phyloP scores from a whole-genome alignment of 2,888 invertebrate species.

The Limnephilus marmoratus region DNA sequence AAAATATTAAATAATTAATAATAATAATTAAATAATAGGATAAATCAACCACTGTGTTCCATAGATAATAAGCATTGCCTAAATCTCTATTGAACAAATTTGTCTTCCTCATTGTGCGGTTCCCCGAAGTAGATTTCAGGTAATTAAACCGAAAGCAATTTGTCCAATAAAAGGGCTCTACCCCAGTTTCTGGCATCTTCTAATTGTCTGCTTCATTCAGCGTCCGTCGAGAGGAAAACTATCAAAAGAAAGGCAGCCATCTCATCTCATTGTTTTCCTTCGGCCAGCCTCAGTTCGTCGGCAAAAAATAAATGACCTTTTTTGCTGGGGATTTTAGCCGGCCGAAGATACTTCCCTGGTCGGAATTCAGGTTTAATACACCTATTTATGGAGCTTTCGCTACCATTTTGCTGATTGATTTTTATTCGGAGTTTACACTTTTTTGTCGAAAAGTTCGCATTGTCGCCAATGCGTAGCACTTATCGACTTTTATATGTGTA shows the following conservation, averaged over 20 bases:
- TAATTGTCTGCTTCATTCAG: background rate
- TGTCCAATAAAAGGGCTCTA: constrained; percentile 2
- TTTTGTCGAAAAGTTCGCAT: background rate
- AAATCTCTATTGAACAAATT: background rate
- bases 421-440: background rate
- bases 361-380: background rate
- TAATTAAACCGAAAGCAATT: constrained; percentile 2
- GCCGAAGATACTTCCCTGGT: background rate
- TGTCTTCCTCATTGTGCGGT: background rate
- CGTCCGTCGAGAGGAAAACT: background rate
- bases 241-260: background rate
- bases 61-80: background rate
- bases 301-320: background rate
- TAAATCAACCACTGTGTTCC: background rate
- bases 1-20: too few relatives aligned
- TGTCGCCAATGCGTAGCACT: too few relatives aligned
- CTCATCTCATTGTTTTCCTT: background rate
- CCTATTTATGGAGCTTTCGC: background rate
- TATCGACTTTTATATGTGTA: too few relatives aligned
- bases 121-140: background rate
- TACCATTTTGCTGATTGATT: background rate
- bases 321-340: background rate
- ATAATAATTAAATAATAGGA: too few relatives aligned
- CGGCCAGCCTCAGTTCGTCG: background rate
- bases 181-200: background rate